Evolutionary conservation across 2,113 vertebrate genomes (phyloP).

Genomic region (Parus major): DNA sequence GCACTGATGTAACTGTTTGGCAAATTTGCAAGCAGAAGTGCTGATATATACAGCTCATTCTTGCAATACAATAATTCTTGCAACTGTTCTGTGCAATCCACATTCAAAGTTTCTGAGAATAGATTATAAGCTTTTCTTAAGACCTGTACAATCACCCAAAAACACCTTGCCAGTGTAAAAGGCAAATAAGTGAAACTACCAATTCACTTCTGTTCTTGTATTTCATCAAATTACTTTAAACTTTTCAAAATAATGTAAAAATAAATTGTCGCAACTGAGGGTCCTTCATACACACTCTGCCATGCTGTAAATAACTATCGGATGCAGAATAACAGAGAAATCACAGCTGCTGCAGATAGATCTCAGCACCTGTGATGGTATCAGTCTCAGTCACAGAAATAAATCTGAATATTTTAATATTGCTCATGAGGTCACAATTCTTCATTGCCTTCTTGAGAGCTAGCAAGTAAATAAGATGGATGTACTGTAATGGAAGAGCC

Average conservation of each 20-base stretch:
- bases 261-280: neutral
- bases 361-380: neutral
- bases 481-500: neutral
- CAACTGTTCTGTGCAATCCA: neutral
- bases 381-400: neutral
- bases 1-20: neutral
- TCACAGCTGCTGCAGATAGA: neutral
- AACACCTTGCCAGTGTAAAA: neutral
- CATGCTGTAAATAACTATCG: neutral
- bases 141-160: neutral
- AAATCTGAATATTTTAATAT: conserved; percentile 47
- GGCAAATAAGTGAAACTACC: neutral
- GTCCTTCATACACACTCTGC: neutral
- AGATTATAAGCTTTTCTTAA: neutral
- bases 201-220: neutral
- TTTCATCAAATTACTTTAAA: neutral
- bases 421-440: conserved; percentile 4
- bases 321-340: neutral
- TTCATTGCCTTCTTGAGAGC: conserved; percentile 26
- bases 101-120: neutral
- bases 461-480: conserved; percentile 44
- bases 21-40: neutral
- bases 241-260: neutral
- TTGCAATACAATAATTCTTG: too few species aligned
- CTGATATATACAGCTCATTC: neutral